A percentile compares a stretch with the other conserved stretches of the same genome.
Evolutionary conservation across 2,888 invertebrate species (phyloP).

Genomic region (Hetaerina titia): DNA sequence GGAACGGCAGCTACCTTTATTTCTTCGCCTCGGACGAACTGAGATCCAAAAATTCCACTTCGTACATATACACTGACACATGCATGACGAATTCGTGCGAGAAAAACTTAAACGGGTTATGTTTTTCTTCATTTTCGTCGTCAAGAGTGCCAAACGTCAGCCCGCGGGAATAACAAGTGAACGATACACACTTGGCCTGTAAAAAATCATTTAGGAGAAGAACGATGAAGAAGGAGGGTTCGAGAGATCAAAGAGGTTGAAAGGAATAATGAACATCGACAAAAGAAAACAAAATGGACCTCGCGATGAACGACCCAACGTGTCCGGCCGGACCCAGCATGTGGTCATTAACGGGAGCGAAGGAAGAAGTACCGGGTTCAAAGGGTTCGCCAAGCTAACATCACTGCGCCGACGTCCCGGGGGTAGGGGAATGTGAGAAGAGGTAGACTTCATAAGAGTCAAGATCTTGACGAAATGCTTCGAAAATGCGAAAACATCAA

Average conservation of each 20-base stretch:
- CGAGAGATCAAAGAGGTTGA: neutral
- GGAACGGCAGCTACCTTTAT: constrained; percentile 38
- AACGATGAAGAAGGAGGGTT: neutral
- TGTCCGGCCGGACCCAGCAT: constrained; percentile 49
- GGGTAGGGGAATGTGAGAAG: neutral
- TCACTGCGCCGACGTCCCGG: neutral
- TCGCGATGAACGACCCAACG: constrained; percentile 37
- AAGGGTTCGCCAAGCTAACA: constrained; percentile 28
- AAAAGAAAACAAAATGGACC: neutral
- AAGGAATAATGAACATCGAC: neutral
- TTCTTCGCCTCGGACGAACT: neutral
- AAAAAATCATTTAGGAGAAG: neutral
- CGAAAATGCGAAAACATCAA: neutral
- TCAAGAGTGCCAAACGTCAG: neutral
- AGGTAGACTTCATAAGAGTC: neutral
- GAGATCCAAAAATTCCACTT: neutral
- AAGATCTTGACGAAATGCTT: constrained; percentile 52
- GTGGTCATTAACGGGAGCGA: constrained; percentile 59
- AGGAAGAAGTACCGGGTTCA: constrained; percentile 57
- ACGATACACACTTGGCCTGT: neutral
- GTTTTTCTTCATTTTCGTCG: constrained; percentile 34
- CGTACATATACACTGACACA: neutral
- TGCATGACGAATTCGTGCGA: neutral
- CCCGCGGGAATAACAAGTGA: neutral
- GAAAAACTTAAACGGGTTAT: neutral